Conservation (phyloP, 2,113 vertebrate species). For the Corynorhinus townsendii region DNA sequence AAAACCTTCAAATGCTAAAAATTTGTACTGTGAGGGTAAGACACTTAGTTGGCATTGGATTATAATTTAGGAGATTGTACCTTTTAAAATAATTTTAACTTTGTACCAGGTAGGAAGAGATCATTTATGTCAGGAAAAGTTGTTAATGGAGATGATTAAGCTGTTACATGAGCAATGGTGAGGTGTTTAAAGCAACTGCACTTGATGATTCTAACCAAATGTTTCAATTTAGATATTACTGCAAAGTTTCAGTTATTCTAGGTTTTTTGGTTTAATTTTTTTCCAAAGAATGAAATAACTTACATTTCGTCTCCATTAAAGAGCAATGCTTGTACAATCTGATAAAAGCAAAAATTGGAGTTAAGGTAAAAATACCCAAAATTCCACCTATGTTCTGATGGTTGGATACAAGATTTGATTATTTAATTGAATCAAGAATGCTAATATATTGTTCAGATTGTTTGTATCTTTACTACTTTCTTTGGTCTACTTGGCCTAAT, state of each 20-base stretch:
- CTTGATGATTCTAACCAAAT: background rate
- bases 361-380: background rate
- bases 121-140: background rate
- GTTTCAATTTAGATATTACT: background rate
- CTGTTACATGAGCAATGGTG: background rate
- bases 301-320: background rate
- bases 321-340: background rate
- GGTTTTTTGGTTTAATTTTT: slow-evolving; percentile 28
- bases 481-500: background rate
- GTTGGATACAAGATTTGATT: background rate
- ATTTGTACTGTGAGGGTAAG: background rate
- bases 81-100: slow-evolving; percentile 11
- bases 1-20: background rate
- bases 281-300: background rate
- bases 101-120: background rate
- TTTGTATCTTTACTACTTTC: background rate
- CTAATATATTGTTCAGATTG: background rate
- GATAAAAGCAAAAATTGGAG: background rate
- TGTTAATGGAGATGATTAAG: background rate
- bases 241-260: background rate
- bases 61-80: background rate
- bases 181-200: background rate
- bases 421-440: background rate
- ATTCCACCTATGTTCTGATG: background rate
- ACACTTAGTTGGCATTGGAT: background rate